phyloP scores from a whole-genome alignment of 2,797 vertebrate species.

The Amblyopsis hoosieri region DNA sequence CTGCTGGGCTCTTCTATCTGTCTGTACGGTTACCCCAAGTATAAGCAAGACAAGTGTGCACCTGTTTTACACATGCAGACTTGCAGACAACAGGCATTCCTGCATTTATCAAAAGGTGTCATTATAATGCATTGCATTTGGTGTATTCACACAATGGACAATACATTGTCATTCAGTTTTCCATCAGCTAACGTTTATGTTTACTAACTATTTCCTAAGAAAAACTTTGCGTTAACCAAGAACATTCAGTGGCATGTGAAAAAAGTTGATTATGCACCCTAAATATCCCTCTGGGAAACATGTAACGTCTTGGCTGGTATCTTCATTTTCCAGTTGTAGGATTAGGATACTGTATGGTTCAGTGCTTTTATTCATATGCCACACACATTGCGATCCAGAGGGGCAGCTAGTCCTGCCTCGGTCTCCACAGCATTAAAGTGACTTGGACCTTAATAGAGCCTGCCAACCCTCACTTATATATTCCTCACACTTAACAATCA shows the following conservation, averaged over 20 bases:
- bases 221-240: no score
- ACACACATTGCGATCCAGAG: slow-evolving; percentile 18
- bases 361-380: slow-evolving; percentile 11
- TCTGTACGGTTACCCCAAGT: not conserved
- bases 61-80: slow-evolving; percentile 1
- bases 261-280: no score
- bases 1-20: slow-evolving; percentile 16
- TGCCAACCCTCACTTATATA: slow-evolving; percentile 47
- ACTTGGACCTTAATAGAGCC: slow-evolving; percentile 16
- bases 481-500: slow-evolving; percentile 50
- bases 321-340: slow-evolving; percentile 1
- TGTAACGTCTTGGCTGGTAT: not conserved
- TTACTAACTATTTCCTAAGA: no score
- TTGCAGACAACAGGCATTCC: slow-evolving; percentile 3
- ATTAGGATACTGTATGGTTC: not conserved
- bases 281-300: not conserved
- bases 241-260: no score
- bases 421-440: slow-evolving; percentile 26
- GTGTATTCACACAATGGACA: no score
- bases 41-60: not conserved
- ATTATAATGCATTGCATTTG: no score
- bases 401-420: slow-evolving; percentile 3
- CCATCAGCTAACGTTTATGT: no score
- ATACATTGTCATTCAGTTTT: no score
- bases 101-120: no score